These are phyloP conservation scores for Podarcis raffonei DNA, from an alignment of 2,113 vertebrate genomes.

Conservation along the genomic window DNA sequence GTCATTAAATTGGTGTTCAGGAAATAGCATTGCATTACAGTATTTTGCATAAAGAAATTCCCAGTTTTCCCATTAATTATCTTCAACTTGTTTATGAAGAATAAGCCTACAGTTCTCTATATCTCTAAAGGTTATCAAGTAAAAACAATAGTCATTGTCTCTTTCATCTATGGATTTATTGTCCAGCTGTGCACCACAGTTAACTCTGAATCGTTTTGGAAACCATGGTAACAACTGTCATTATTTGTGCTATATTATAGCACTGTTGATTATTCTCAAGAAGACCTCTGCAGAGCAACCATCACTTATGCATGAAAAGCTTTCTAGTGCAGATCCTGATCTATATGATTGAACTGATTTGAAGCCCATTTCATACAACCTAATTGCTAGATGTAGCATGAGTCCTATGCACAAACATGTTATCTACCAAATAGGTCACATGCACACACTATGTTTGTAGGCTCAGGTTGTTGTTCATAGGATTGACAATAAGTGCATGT, in stretches of 20 bases:
- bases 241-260: slow-evolving; percentile 23
- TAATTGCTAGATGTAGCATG: background rate
- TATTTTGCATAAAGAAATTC: background rate
- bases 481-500: background rate
- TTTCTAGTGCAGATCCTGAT: background rate
- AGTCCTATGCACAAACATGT: background rate
- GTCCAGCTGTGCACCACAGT: slow-evolving; percentile 1
- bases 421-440: background rate
- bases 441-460: background rate
- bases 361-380: background rate
- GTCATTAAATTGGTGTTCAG: background rate
- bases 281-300: background rate
- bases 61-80: background rate
- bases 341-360: background rate
- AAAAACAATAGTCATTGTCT: slow-evolving; percentile 19
- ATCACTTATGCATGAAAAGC: background rate
- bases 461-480: background rate
- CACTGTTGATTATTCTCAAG: slow-evolving; percentile 7
- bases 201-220: slow-evolving; percentile 10
- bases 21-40: background rate
- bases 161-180: slow-evolving; percentile 17
- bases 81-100: background rate
- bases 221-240: slow-evolving; percentile 21
- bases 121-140: background rate
- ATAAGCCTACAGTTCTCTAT: background rate